Conservation (phyloP, 1,140 invertebrate genomes). For the Lysiphlebus fabarum region DNA sequence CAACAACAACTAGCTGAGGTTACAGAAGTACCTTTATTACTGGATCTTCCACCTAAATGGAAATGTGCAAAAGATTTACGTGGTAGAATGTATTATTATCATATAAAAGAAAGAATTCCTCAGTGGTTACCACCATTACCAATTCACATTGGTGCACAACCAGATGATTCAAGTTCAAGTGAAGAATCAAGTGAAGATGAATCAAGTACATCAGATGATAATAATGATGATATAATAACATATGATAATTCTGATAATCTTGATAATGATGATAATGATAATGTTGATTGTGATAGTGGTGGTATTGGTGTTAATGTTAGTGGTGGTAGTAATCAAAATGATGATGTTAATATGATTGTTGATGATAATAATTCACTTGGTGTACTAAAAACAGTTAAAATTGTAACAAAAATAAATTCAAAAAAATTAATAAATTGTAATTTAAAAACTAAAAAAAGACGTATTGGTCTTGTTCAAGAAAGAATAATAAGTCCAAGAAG, state of each 20-base stretch:
- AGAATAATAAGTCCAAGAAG: constrained; percentile 71
- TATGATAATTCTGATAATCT: no score
- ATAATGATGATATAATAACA: neutral
- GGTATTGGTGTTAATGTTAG: neutral
- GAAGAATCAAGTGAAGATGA: neutral
- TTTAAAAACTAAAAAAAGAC: constrained; percentile 42
- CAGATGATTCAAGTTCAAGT: constrained; percentile 53
- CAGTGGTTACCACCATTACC: constrained; percentile 83
- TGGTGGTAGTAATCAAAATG: neutral
- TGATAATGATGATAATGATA: no score
- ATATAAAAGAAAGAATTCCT: constrained; percentile 74
- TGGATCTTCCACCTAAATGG: constrained; percentile 82
- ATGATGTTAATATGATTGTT: constrained; percentile 1
- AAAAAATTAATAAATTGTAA: no score
- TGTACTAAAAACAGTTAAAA: no score
- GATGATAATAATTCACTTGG: no score
- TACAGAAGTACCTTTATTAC: constrained; percentile 49
- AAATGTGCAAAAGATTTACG: constrained; percentile 75
- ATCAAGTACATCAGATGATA: neutral
- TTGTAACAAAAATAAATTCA: no score
- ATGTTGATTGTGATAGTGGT: neutral
- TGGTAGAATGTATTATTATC: constrained; percentile 89
- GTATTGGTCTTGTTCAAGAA: constrained; percentile 64
- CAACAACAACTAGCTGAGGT: constrained; percentile 20
- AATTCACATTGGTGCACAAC: constrained; percentile 53